Evolutionary conservation across 1,140 invertebrate genomes (phyloP).

Genomic region (Drosophila sucinea): DNA sequence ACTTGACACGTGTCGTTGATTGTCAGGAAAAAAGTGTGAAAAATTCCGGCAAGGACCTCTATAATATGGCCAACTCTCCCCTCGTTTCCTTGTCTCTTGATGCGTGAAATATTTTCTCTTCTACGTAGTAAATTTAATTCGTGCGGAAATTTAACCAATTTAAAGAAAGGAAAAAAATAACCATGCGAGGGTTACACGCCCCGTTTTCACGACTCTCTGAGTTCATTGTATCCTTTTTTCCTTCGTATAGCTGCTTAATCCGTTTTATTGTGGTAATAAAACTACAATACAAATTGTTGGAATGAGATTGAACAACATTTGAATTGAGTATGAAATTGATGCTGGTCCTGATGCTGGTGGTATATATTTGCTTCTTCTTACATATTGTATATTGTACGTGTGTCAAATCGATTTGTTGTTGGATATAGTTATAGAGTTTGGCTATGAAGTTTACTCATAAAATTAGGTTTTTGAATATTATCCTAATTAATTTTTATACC

Average conservation of each 20-base stretch:
- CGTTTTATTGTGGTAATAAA: slow-evolving; percentile 82
- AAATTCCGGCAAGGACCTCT: slow-evolving; percentile 77
- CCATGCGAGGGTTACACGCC: slow-evolving; percentile 47
- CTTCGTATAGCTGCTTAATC: slow-evolving; percentile 59
- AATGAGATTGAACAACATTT: slow-evolving; percentile 79
- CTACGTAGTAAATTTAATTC: slow-evolving; percentile 69
- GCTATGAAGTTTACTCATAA: not conserved
- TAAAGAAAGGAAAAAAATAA: slow-evolving; percentile 52
- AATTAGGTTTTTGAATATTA: not conserved
- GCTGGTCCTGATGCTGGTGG: not conserved
- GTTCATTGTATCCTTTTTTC: slow-evolving; percentile 59
- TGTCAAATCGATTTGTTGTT: slow-evolving; percentile 3
- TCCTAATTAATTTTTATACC: no score
- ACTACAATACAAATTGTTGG: slow-evolving; percentile 81
- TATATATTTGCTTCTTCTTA: not conserved
- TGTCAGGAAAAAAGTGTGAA: slow-evolving; percentile 73
- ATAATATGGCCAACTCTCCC: slow-evolving; percentile 64
- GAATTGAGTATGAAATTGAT: slow-evolving; percentile 45
- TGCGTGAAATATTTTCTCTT: slow-evolving; percentile 73
- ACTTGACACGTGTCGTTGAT: slow-evolving; percentile 78
- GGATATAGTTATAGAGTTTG: not conserved
- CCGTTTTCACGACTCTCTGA: slow-evolving; percentile 54
- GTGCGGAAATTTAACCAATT: slow-evolving; percentile 81
- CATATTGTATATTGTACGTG: not conserved
- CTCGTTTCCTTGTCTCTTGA: slow-evolving; percentile 57